Evolutionary conservation across 2,888 invertebrate species (phyloP), one percentile per base, ranked within the genome.

Genomic region (Athrips mouffetella): DNA sequence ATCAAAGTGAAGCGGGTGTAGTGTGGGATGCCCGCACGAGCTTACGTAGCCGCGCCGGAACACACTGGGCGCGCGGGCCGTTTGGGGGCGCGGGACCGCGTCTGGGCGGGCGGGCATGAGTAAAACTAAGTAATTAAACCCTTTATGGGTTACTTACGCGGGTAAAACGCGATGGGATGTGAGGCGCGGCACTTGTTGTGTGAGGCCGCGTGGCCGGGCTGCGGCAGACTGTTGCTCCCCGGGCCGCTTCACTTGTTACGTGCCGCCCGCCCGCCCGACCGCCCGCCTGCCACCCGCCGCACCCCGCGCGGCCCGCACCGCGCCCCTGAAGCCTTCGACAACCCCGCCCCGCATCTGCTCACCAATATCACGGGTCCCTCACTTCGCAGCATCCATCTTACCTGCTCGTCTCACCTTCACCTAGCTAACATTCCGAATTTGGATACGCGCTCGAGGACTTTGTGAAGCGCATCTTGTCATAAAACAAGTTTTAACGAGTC

Each of bases 221-320:
- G 77, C 85, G 86, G 87, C 87, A 88, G 86, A 88, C 87, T 88
- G 87, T 88, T 88, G 87, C 87, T 85, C 87, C 87, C 86, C 76
- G 87, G 87, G 71, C 79, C 84, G 82, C 81, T 83, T 86, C 84
- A 86, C 87, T 87, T 87, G 87, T 87, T 87, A 87, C 87, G 77
- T 82, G 80, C 82, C 80, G 66, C 76, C 76, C 77, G 74, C 76
- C 72, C 75, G 67, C 70, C 69, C 60, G 53, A 57, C 63, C 65
- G 58, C 64, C 52, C 66, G n/a, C n/a, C n/a, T n/a, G n/a, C n/a
- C n/a, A 62, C 58, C n/a, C n/a, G 74, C 76, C 72, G 74, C 67
- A 69, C 69, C 60, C 53, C 58, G 63, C 65, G 58, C 64, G 51
- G 65, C 61, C 53, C 51, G 37, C 63, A 55, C 58, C 58, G 59